Conservation (phyloP, 1,140 invertebrate species). For the Bombus waltoni region DNA sequence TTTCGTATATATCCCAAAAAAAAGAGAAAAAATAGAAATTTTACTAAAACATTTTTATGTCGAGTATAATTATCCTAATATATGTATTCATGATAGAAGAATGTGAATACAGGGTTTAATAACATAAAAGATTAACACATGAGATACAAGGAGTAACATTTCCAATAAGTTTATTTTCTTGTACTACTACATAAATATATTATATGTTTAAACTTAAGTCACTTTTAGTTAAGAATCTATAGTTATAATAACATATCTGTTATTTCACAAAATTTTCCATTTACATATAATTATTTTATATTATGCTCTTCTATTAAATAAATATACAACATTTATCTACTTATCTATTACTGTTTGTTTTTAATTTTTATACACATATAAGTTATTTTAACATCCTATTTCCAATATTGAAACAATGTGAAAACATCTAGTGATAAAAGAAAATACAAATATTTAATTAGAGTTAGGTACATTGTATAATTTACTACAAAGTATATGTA, state of each 20-base stretch:
- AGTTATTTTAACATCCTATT: constrained; percentile 43
- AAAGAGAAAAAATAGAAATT: neutral
- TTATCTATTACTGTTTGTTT: constrained; percentile 32
- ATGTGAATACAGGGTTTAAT: neutral
- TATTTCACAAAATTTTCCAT: constrained; percentile 48
- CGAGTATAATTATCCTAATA: neutral
- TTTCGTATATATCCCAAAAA: neutral
- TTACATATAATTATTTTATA: constrained; percentile 46
- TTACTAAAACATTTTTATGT: neutral
- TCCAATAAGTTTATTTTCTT: constrained; percentile 51
- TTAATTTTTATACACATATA: constrained; percentile 34
- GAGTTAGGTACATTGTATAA: constrained; percentile 40
- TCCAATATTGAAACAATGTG: constrained; percentile 26
- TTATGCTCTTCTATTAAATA: constrained; percentile 58
- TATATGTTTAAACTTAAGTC: constrained; percentile 58
- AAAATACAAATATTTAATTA: constrained; percentile 35
- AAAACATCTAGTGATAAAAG: constrained; percentile 40
- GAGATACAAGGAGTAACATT: constrained; percentile 13
- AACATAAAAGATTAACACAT: neutral
- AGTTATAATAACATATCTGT: constrained; percentile 48
- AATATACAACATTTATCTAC: constrained; percentile 58
- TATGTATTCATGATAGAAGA: neutral
- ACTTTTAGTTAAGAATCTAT: constrained; percentile 51
- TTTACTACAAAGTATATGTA: constrained; percentile 31
- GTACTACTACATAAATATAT: constrained; percentile 63